A percentile compares a stretch with the other conserved stretches of the same genome.
Evolutionary conservation across 1,140 invertebrate species (phyloP).

Genomic region (Papilio dardanus): DNA sequence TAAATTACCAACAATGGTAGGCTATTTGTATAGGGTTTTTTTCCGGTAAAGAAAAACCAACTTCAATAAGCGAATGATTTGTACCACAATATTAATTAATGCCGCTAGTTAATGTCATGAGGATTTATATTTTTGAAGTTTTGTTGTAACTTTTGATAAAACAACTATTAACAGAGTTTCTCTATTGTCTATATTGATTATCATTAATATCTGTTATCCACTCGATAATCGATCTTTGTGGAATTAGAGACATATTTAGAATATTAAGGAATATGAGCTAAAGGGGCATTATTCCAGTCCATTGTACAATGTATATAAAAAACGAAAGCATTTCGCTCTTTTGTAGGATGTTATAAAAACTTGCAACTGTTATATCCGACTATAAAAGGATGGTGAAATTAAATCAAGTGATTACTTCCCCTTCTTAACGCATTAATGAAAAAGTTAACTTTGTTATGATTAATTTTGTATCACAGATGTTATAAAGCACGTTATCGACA

Average conservation of each 20-base stretch:
- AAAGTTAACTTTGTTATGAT: neutral
- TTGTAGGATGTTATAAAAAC: slow-evolving; percentile 9
- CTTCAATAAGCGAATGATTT: neutral
- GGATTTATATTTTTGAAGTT: too few relatives aligned
- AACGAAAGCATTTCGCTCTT: neutral
- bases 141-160: too few relatives aligned
- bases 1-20: slow-evolving; percentile 21
- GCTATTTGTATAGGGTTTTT: neutral
- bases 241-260: too few relatives aligned
- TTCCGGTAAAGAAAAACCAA: neutral
- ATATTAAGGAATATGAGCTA: neutral
- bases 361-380: neutral
- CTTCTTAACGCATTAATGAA: neutral
- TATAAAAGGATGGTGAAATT: neutral
- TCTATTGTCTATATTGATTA: neutral
- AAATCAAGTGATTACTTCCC: neutral
- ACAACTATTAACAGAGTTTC: neutral
- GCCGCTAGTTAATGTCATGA: too few relatives aligned
- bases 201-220: too few relatives aligned
- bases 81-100: neutral
- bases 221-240: too few relatives aligned
- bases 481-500: neutral
- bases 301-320: neutral
- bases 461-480: neutral
- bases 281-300: neutral